phyloP scores from a whole-genome alignment of 2,797 vertebrate species.

The Bradypodion ventrale region DNA sequence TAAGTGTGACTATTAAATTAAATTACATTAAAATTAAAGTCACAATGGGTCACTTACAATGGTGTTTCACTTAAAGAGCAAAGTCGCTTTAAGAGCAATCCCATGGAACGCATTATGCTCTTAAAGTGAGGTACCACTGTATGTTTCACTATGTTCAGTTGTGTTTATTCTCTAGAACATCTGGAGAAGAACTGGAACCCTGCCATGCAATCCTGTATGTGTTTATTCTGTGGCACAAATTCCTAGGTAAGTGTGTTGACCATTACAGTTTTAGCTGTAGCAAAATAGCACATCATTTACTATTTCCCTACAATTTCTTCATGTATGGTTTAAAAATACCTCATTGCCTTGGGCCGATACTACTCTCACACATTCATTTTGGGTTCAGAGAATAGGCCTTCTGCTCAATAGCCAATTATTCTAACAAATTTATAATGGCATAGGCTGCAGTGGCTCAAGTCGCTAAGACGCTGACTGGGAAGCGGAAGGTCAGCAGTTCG shows the following conservation, averaged over 20 bases:
- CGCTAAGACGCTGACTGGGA: too few relatives aligned
- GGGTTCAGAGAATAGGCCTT: background rate
- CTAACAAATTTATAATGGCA: constrained; percentile 10
- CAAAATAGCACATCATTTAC: background rate
- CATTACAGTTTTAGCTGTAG: background rate
- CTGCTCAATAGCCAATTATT: constrained; percentile 36
- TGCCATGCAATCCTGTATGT: background rate
- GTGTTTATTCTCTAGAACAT: background rate
- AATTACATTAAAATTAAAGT: too few relatives aligned
- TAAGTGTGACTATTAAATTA: too few relatives aligned
- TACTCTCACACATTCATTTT: background rate
- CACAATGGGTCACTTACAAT: too few relatives aligned
- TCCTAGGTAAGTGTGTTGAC: background rate
- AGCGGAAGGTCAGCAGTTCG: too few relatives aligned
- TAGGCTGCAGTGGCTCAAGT: too few relatives aligned
- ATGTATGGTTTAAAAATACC: background rate
- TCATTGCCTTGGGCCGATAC: background rate
- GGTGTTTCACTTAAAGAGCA: too few relatives aligned
- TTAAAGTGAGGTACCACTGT: too few relatives aligned
- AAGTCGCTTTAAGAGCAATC: too few relatives aligned
- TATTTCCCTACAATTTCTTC: background rate
- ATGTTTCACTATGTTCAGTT: background rate
- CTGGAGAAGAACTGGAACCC: background rate
- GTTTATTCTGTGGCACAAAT: background rate
- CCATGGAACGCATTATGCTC: too few relatives aligned